These are phyloP conservation scores for Drosophila repleta DNA, from an alignment of 1,140 invertebrate species.

Conservation along the genomic window DNA sequence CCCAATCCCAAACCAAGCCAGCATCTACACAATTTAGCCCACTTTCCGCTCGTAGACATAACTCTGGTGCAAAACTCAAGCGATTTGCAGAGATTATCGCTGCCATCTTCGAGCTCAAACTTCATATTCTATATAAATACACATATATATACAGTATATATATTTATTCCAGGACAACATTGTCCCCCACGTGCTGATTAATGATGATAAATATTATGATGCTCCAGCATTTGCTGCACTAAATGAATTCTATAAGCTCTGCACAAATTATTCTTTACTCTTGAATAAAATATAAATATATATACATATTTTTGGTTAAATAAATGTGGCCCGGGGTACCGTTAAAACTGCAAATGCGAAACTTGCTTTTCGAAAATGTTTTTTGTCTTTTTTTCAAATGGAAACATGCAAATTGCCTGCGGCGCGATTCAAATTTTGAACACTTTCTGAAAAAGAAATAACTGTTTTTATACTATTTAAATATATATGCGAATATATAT, in stretches of 20 bases:
- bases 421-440: conserved; percentile 1
- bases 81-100: conserved; percentile 48
- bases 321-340: not conserved
- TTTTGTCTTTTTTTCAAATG: not conserved
- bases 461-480: too few species aligned
- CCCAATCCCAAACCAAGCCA: conserved; percentile 9
- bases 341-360: not conserved
- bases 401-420: not conserved
- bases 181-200: conserved; percentile 14
- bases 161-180: conserved; percentile 17
- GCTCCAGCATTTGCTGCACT: not conserved
- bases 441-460: not conserved
- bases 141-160: too few species aligned
- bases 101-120: conserved; percentile 26
- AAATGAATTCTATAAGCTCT: conserved; percentile 6
- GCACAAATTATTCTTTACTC: not conserved
- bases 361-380: not conserved
- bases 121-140: conserved; percentile 7
- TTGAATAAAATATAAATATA: too few species aligned
- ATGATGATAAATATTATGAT: conserved; percentile 17
- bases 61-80: conserved; percentile 54
- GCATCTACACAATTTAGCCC: conserved; percentile 23
- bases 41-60: conserved; percentile 62
- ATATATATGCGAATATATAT: too few species aligned
- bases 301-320: not conserved